Base-by-base conservation (phyloP, 2,888 invertebrate genomes). In the Drosophila eohydei region DNA sequence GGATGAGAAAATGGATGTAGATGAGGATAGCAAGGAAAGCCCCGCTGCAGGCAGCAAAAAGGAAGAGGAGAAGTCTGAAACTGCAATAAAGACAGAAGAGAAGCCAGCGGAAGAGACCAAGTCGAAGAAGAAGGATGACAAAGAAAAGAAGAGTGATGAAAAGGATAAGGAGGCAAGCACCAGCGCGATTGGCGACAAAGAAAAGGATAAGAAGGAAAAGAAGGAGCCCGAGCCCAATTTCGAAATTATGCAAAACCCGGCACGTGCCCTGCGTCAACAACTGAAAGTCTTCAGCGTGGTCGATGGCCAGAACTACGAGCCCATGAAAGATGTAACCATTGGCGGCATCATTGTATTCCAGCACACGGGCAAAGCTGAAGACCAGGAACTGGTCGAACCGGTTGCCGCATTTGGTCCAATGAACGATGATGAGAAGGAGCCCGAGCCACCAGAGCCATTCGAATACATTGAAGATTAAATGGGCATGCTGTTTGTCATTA, bases 321-420 rank as follows among this genome's bases (percentile, higher is more conserved):
- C 99, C 0, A 94, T 99, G 74, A 99, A 99, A 92, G 98, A 99
- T 87, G 95, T 98, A 12, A 95, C 96, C 28, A 98, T 98, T 90
- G 99, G 99, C 30, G 99, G 99, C 21, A 98, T 99, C 88, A 96
- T 99, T 52, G 97, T 99, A 95, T 95, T 99, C 88, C 96, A 96
- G 85, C 98, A 98, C 92, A 94, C 95, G 65, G 97, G 97, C 62
- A 95, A 96, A 9, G 95, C 95, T 0, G 96, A 93, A 7, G 96
- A 93, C n/a, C 97, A 98, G 92, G 95, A 96, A 68, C 94, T 98
- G 52, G 98, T 99, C 2, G 98, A 98, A 91, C 97, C 98, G 7
- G 98, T 98, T 14, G 97, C 96, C 92, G 97, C 97, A 0, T 97
- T 96, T 89, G 97, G 97, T 0, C 97, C 97, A 3, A 97, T 97